phyloP scores from a whole-genome alignment of 2,888 invertebrate species.

The Rhorus exstirpatorius region DNA sequence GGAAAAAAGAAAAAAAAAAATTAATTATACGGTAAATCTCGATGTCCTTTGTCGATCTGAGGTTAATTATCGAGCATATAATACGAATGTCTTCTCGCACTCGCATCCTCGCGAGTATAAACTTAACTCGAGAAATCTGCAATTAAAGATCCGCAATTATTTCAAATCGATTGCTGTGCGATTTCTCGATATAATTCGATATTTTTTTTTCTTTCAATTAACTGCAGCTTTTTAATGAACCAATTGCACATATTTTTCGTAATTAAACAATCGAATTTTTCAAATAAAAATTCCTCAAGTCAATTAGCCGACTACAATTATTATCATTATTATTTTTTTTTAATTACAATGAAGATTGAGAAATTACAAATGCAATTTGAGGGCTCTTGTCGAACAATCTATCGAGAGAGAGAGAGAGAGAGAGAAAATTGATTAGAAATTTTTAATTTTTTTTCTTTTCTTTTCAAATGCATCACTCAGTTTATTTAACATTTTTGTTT shows the following conservation, averaged over 20 bases:
- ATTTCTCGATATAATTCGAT: background rate
- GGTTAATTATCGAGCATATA: constrained; percentile 16
- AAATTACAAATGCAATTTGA: too few relatives aligned
- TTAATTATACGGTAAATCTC: background rate
- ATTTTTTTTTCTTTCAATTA: background rate
- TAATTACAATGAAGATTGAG: too few relatives aligned
- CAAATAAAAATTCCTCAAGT: too few relatives aligned
- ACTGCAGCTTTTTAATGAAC: background rate
- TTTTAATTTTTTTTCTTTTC: too few relatives aligned
- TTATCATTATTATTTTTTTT: too few relatives aligned
- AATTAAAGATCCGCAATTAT: constrained; percentile 37
- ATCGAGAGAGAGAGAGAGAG: too few relatives aligned
- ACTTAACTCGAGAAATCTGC: constrained; percentile 38
- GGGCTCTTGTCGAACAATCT: too few relatives aligned
- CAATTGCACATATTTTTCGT: constrained; percentile 1
- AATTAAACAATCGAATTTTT: background rate
- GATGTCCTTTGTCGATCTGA: constrained; percentile 17
- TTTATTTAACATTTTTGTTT: too few relatives aligned
- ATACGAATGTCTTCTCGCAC: constrained; percentile 10
- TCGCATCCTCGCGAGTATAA: constrained; percentile 6
- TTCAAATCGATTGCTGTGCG: constrained; percentile 20
- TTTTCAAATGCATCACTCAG: too few relatives aligned
- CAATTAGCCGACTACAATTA: too few relatives aligned
- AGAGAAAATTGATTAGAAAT: too few relatives aligned
- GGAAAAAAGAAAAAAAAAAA: too few relatives aligned